Evolutionary conservation across 2,113 vertebrate species (phyloP).

Genomic region (Grammomys surdaster): DNA sequence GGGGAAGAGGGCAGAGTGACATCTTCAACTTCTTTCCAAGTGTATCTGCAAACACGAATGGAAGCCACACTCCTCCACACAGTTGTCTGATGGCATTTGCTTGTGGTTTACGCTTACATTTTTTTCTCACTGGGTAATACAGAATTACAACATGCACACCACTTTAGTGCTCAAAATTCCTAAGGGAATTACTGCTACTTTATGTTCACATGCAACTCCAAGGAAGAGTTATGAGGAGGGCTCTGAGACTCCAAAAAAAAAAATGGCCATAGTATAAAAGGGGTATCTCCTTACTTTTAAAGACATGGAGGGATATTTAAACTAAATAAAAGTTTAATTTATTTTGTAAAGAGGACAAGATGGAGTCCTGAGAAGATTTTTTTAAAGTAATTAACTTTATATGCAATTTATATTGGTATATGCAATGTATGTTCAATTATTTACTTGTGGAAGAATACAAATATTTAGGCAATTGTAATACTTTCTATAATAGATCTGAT

Average conservation of each 20-base stretch:
- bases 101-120: conserved; percentile 74
- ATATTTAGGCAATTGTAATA: not conserved
- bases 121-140: conserved; percentile 75
- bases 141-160: conserved; percentile 76
- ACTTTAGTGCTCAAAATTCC: conserved; percentile 74
- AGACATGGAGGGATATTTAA: not conserved
- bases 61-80: conserved; percentile 24
- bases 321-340: not conserved
- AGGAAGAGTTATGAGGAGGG: not conserved
- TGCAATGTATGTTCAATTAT: conserved; percentile 24
- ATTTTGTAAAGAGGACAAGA: not conserved
- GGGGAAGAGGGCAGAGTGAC: not conserved
- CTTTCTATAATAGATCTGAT: not conserved
- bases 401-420: not conserved
- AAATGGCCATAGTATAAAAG: too few species aligned
- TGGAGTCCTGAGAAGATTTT: not conserved
- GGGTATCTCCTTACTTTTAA: not conserved
- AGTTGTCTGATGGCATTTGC: conserved; percentile 71
- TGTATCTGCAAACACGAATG: conserved; percentile 67
- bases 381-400: not conserved
- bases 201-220: conserved; percentile 44
- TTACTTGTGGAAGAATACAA: not conserved
- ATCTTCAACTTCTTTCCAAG: conserved; percentile 78
- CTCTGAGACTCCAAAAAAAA: not conserved
- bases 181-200: conserved; percentile 49